Evolutionary conservation across 1,140 invertebrate species (phyloP).

Genomic region (Cotesia typhae): DNA sequence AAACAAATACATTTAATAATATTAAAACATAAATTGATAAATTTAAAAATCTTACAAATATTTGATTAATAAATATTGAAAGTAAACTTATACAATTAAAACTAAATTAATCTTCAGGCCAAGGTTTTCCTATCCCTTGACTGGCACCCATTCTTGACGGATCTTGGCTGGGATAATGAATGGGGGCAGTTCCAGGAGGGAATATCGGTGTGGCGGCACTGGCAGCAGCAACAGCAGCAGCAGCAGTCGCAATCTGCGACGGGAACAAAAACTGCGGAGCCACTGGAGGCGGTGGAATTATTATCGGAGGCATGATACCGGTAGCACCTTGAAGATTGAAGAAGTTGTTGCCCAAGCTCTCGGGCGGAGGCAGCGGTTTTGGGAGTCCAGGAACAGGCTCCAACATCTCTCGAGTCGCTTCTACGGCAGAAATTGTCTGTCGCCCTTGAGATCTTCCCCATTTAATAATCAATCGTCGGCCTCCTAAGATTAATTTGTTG

Average conservation of each 20-base stretch:
- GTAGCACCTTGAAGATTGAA: conserved; percentile 70
- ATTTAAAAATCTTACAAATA: too few relatives aligned
- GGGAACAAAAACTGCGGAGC: conserved; percentile 66
- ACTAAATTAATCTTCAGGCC: conserved; percentile 58
- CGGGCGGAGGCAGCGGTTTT: conserved; percentile 79
- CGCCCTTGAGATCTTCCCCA: conserved; percentile 93
- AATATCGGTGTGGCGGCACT: conserved; percentile 62
- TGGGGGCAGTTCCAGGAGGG: conserved; percentile 67
- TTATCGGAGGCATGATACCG: conserved; percentile 67
- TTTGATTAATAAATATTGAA: too few relatives aligned
- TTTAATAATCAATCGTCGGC: conserved; percentile 90
- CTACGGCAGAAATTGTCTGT: conserved; percentile 64
- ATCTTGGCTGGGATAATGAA: conserved; percentile 96
- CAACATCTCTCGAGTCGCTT: conserved; percentile 67
- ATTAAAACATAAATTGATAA: too few relatives aligned
- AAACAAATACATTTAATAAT: too few relatives aligned
- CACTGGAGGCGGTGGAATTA: conserved; percentile 67
- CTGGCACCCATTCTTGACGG: conserved; percentile 85
- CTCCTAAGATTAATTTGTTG: conserved; percentile 91
- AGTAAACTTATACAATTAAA: neutral
- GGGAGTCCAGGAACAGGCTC: conserved; percentile 91
- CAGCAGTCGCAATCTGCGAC: conserved; percentile 60
- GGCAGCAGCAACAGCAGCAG: conserved; percentile 56
- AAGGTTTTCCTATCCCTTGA: conserved; percentile 65
- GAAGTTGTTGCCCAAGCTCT: conserved; percentile 69